Conservation (phyloP, 2,888 invertebrate genomes). For the Anorthoa munda region DNA sequence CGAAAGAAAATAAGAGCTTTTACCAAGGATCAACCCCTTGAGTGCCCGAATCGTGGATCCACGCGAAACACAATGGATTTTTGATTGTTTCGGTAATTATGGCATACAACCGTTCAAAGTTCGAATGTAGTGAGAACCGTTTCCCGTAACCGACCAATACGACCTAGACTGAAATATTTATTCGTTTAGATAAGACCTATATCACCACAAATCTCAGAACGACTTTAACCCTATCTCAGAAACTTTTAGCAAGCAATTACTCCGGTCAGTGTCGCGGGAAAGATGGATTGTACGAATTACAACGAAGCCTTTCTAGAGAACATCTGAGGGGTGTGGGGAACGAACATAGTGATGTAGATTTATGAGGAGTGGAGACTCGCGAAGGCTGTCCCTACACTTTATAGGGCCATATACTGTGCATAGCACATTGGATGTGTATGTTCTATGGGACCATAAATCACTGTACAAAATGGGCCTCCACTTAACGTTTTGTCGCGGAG, state of each 20-base stretch:
- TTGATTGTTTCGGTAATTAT: too few relatives aligned
- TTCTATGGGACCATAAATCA: conserved; percentile 64
- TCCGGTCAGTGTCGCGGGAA: conserved; percentile 72
- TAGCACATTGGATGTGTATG: conserved; percentile 56
- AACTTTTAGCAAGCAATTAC: conserved; percentile 76
- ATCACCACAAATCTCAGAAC: conserved; percentile 46
- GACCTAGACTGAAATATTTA: conserved; percentile 2
- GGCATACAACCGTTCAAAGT: too few relatives aligned
- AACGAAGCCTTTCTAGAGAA: conserved; percentile 59
- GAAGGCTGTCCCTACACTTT: conserved; percentile 67
- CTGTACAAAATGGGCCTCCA: conserved; percentile 42
- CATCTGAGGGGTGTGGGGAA: conserved; percentile 55
- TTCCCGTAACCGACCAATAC: background rate
- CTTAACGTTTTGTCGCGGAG: conserved; percentile 50
- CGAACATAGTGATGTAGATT: conserved; percentile 71
- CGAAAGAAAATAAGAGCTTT: too few relatives aligned
- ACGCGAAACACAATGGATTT: too few relatives aligned
- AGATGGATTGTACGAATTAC: conserved; percentile 78
- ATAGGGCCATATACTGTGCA: conserved; percentile 48
- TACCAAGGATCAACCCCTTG: too few relatives aligned
- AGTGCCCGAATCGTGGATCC: too few relatives aligned
- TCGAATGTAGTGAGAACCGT: background rate
- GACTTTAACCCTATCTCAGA: conserved; percentile 62
- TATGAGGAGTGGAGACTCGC: conserved; percentile 67
- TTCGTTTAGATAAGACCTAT: conserved; percentile 4